phyloP scores from a whole-genome alignment of 1,140 invertebrate species.

The Stegodyphus dumicola region DNA sequence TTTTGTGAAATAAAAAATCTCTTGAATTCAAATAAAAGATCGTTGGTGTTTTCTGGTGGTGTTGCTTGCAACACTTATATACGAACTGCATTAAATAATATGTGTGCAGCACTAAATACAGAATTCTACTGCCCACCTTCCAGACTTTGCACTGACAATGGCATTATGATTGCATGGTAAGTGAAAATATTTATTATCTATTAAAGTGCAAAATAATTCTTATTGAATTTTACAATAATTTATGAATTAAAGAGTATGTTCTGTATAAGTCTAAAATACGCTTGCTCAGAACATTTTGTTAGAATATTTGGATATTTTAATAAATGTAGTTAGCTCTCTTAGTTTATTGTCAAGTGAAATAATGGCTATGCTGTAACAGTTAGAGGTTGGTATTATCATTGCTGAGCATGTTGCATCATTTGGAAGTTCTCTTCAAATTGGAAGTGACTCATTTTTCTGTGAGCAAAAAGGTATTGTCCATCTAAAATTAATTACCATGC shows the following conservation, averaged over 20 bases:
- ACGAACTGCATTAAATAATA: conserved; percentile 74
- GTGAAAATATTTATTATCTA: background rate
- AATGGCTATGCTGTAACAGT: too few relatives aligned
- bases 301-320: background rate
- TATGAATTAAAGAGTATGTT: background rate
- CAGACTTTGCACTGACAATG: conserved; percentile 96
- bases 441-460: too few relatives aligned
- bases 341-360: background rate
- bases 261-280: background rate
- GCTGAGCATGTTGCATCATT: too few relatives aligned
- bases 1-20: conserved; percentile 67
- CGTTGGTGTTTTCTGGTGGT: conserved; percentile 88
- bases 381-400: too few relatives aligned
- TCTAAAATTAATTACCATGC: too few relatives aligned
- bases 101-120: conserved; percentile 77
- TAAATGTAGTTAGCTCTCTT: background rate
- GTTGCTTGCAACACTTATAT: conserved; percentile 94
- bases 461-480: too few relatives aligned
- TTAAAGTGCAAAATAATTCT: background rate
- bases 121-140: conserved; percentile 80
- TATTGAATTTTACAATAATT: background rate
- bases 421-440: too few relatives aligned
- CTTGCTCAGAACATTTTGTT: background rate
- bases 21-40: conserved; percentile 1
- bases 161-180: conserved; percentile 97